Evolutionary conservation across 92 coral and sea anemone genomes (phyloP).

Genomic region (Actinernus sp.): DNA sequence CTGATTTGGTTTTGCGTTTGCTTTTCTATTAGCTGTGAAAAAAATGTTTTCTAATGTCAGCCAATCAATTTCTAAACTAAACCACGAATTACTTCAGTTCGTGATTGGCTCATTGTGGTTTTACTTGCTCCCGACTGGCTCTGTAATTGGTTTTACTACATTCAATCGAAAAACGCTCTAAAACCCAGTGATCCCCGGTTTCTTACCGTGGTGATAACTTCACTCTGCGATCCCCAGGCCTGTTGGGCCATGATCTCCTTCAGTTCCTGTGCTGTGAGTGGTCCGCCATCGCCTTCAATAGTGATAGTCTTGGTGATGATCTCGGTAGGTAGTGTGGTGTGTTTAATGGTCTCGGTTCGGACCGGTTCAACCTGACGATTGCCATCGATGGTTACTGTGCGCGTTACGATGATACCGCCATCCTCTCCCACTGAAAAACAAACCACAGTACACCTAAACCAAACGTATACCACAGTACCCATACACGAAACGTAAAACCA

Average conservation of each 20-base stretch:
- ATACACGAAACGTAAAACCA: too few relatives aligned
- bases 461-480: too few relatives aligned
- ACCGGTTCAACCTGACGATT: constrained; percentile 66
- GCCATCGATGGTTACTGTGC: constrained; percentile 91
- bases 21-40: too few relatives aligned
- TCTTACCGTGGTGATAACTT: constrained; percentile 87
- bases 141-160: too few relatives aligned
- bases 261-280: constrained; percentile 92
- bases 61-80: too few relatives aligned
- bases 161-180: too few relatives aligned
- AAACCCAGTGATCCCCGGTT: too few relatives aligned
- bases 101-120: too few relatives aligned
- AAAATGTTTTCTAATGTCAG: too few relatives aligned
- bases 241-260: constrained; percentile 94
- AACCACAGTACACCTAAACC: background rate
- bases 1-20: too few relatives aligned
- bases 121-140: too few relatives aligned
- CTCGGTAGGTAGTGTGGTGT: constrained; percentile 93
- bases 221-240: constrained; percentile 69
- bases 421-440: constrained; percentile 44
- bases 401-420: constrained; percentile 85
- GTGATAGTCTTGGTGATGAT: constrained; percentile 98
- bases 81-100: too few relatives aligned
- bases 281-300: constrained; percentile 98
- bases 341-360: constrained; percentile 81